Evolutionary conservation across 1,140 invertebrate genomes (phyloP), one percentile per base, ranked within the genome.

Genomic region (Trichonephila inaurata): DNA sequence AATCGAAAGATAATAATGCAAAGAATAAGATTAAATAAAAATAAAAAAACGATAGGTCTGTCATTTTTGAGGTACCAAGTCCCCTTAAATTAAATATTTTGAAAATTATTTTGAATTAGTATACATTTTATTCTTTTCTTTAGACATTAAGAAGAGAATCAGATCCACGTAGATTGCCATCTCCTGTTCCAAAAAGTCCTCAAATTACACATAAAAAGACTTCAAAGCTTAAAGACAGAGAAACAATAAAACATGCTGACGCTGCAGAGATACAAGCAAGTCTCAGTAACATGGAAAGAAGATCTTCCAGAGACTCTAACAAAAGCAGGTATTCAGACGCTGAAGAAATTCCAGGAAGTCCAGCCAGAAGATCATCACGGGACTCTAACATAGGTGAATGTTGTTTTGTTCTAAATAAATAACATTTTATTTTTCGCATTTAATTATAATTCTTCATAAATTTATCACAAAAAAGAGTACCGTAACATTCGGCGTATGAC

Each of bases 261-360:
- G 33, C 72, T 16, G 90, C 62, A 24, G n/a, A 66, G 7, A 44
- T 89, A n/a, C 72, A 77, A 77, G 21, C 21, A 7, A 89, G 14
- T 58, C 44, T 60, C n/a, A 58, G 10, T 10, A 51, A 58, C 0
- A 51, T 83, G 82, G 87, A 89, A 1, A 58, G 87, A 24, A n/a
- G n/a, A 10, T 40, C 87, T 44, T 89, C 87, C 2, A 89, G 66
- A 89, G 87, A 89, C 4, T 89, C 87, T 2, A 69, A 89, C n/a
- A 18, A n/a, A 72, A 62, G 87, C 33, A 69, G 61, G 24, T 62
- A 62, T 33, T 85, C 83, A 21, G 83, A 85, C 6, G 83, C 83
- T 24, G 83, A 85, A 21, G 83, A 85, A 7, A 21, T 33, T 5
- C 44, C 83, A 2, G 3, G 1, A 10, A 85, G 44, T 61, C 51